Percentiles rank a stretch among this genome's conserved stretches.
Evolutionary conservation across 2,113 vertebrate species (phyloP).

Genomic region (Antechinus stuartii): DNA sequence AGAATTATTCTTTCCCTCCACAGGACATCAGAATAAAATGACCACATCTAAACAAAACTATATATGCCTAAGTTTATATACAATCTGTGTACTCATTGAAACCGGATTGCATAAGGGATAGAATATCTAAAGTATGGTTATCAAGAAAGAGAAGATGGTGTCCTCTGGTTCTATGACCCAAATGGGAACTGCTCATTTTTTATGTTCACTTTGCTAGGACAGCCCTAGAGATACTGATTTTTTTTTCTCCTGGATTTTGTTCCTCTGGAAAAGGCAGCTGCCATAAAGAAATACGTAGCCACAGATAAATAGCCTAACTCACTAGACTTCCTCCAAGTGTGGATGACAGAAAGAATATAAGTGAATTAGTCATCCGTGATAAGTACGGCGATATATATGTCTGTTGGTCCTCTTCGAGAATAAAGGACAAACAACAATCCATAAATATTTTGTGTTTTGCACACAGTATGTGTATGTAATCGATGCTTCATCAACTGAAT

Average conservation of each 20-base stretch:
- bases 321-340: not conserved
- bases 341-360: not conserved
- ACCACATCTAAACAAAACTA: not conserved
- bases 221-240: not conserved
- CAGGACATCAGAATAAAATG: not conserved
- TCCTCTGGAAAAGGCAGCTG: constrained; percentile 1
- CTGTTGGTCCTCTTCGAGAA: not conserved
- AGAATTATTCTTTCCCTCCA: constrained; percentile 35
- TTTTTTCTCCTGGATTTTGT: not conserved
- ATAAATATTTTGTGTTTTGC: not conserved
- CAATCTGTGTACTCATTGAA: not conserved
- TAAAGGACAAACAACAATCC: not conserved
- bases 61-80: not conserved
- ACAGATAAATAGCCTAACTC: not conserved
- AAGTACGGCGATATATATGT: not conserved
- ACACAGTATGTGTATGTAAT: not conserved
- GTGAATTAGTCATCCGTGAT: not conserved
- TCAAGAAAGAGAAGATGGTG: not conserved
- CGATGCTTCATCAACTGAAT: not conserved
- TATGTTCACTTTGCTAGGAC: not conserved
- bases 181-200: constrained; percentile 1
- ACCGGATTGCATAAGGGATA: not conserved
- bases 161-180: not conserved
- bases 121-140: constrained; percentile 24
- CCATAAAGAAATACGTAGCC: not conserved